phyloP scores from a whole-genome alignment of 2,113 vertebrate species.

The Anas platyrhynchos region DNA sequence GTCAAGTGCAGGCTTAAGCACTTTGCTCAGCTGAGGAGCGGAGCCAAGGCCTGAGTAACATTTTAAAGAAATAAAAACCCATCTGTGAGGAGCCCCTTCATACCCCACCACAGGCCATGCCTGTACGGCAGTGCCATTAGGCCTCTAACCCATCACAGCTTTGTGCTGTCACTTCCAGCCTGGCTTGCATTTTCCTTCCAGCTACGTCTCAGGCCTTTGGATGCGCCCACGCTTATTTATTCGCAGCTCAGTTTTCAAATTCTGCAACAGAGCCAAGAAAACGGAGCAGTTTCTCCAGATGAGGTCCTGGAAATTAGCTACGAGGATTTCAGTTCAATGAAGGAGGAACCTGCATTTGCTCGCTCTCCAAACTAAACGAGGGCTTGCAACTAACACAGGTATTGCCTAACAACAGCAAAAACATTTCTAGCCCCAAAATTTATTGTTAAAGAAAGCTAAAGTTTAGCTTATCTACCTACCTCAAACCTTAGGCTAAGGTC shows the following conservation, averaged over 20 bases:
- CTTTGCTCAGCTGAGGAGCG: background rate
- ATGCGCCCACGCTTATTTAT: constrained; percentile 7
- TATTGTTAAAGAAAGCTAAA: background rate
- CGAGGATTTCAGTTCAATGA: background rate
- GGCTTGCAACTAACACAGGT: background rate
- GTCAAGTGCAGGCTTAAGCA: background rate
- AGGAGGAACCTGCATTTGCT: background rate
- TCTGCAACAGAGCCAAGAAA: background rate
- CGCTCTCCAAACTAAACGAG: background rate
- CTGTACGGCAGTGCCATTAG: background rate
- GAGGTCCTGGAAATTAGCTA: constrained; percentile 9
- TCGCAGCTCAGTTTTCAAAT: constrained; percentile 25
- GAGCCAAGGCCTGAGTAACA: background rate
- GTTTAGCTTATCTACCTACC: background rate
- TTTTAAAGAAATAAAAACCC: background rate
- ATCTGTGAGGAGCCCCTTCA: background rate
- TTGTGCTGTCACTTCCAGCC: background rate
- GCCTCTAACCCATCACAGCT: background rate
- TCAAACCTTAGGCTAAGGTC: background rate
- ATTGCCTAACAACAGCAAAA: background rate
- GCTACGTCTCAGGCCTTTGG: background rate
- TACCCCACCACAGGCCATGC: background rate
- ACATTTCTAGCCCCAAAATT: background rate
- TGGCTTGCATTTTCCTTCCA: background rate
- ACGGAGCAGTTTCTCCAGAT: constrained; percentile 24